Evolutionary conservation across 2,113 vertebrate species (phyloP).

Genomic region (Cynocephalus volans): DNA sequence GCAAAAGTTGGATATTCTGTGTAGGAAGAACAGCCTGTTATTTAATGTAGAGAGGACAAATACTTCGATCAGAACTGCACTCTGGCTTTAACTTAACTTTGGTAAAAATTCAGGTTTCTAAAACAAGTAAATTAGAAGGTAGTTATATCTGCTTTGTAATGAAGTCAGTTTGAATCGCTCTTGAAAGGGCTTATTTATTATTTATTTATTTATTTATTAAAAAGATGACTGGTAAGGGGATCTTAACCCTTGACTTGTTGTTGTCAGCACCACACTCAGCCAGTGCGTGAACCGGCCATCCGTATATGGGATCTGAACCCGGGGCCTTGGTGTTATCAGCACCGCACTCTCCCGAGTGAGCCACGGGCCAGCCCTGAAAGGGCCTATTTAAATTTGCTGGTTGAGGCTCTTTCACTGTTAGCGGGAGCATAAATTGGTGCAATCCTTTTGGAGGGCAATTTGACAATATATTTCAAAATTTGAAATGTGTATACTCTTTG

Average conservation of each 20-base stretch:
- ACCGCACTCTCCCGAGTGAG: too few relatives aligned
- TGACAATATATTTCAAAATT: background rate
- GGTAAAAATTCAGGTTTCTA: conserved; percentile 39
- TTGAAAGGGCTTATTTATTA: conserved; percentile 39
- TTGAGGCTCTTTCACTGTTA: background rate
- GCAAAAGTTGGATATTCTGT: background rate
- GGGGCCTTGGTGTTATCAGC: too few relatives aligned
- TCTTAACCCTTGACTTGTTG: too few relatives aligned
- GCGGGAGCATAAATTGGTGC: background rate
- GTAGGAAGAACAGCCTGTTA: background rate
- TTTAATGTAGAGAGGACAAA: conserved; percentile 47
- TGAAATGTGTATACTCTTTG: conserved; percentile 15
- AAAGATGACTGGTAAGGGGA: too few relatives aligned
- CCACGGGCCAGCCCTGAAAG: too few relatives aligned
- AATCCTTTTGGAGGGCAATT: background rate
- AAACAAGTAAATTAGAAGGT: conserved; percentile 53
- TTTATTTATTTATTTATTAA: too few relatives aligned
- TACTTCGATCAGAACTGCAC: background rate
- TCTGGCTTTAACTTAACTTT: conserved; percentile 52
- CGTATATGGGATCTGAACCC: too few relatives aligned
- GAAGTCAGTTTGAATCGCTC: conserved; percentile 18
- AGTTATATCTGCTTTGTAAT: conserved; percentile 14
- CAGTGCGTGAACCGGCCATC: too few relatives aligned
- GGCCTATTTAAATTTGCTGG: conserved; percentile 2
- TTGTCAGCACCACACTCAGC: too few relatives aligned